Percentiles rank a stretch among this genome's conserved stretches.
phyloP scores from a whole-genome alignment of 2,797 vertebrate species.

The Scyliorhinus canicula region DNA sequence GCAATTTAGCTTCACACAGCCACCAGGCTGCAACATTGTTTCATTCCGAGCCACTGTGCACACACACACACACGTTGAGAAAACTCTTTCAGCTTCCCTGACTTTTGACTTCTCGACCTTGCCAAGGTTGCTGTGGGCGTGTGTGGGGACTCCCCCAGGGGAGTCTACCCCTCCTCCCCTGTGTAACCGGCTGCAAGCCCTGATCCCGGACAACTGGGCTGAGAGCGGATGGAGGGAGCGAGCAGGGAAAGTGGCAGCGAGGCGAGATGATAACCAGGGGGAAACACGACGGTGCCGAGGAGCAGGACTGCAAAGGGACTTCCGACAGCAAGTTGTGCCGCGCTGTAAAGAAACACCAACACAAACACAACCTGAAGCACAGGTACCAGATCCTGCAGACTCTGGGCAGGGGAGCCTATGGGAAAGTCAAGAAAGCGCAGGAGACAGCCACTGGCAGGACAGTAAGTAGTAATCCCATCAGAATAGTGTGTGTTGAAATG shows the following conservation, averaged over 20 bases:
- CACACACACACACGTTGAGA: too few relatives aligned
- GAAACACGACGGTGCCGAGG: not conserved
- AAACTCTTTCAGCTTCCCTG: not conserved
- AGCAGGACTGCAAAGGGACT: not conserved
- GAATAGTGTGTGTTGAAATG: too few relatives aligned
- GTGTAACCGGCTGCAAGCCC: not conserved
- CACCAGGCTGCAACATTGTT: not conserved
- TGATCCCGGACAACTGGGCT: not conserved
- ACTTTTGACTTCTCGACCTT: not conserved
- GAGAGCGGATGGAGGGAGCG: not conserved
- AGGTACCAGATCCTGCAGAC: slow-evolving; percentile 70
- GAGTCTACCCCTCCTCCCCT: not conserved
- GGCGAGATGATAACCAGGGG: not conserved
- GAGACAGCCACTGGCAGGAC: slow-evolving; percentile 59
- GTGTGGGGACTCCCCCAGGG: not conserved
- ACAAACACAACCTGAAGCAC: slow-evolving; percentile 70
- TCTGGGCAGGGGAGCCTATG: slow-evolving; percentile 67
- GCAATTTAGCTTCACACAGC: not conserved
- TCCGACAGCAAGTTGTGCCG: not conserved
- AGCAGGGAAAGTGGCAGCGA: not conserved
- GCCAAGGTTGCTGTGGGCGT: not conserved
- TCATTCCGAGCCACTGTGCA: not conserved
- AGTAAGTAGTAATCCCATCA: slow-evolving; percentile 50
- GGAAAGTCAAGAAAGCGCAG: slow-evolving; percentile 68
- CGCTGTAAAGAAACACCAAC: slow-evolving; percentile 66